These are phyloP conservation scores for Penaeus indicus DNA, from an alignment of 1,140 invertebrate species.

Conservation along the genomic window DNA sequence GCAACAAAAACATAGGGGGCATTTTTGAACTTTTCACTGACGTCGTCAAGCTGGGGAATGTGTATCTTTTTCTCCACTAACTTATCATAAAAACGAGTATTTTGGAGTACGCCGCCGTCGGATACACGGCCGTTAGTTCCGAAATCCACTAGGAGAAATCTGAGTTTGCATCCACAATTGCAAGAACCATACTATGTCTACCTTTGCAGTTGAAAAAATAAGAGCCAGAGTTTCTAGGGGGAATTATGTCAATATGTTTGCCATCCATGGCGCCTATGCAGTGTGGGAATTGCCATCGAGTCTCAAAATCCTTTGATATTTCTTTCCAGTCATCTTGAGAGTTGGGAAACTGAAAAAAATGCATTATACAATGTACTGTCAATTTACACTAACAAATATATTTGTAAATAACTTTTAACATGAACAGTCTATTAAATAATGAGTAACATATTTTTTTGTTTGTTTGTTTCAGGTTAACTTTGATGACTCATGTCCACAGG, in stretches of 20 bases:
- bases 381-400: too few relatives aligned
- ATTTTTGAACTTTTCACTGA: too few relatives aligned
- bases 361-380: too few relatives aligned
- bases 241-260: not conserved
- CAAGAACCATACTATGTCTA: not conserved
- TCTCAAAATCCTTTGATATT: not conserved
- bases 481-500: too few relatives aligned
- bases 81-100: not conserved
- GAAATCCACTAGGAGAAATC: not conserved
- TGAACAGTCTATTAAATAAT: too few relatives aligned
- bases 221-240: not conserved
- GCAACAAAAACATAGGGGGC: too few relatives aligned
- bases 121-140: constrained; percentile 11
- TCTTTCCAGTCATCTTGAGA: not conserved
- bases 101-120: too few relatives aligned
- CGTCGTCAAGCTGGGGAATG: too few relatives aligned
- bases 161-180: not conserved
- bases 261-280: constrained; percentile 27
- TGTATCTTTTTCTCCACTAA: too few relatives aligned
- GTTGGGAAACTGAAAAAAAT: constrained; percentile 1
- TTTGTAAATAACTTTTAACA: too few relatives aligned
- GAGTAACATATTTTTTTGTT: too few relatives aligned
- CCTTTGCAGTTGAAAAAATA: constrained; percentile 13
- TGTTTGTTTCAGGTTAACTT: too few relatives aligned
- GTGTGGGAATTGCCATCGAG: not conserved